Conservation (phyloP, 2,797 vertebrate genomes). For the Hirundo rustica region DNA sequence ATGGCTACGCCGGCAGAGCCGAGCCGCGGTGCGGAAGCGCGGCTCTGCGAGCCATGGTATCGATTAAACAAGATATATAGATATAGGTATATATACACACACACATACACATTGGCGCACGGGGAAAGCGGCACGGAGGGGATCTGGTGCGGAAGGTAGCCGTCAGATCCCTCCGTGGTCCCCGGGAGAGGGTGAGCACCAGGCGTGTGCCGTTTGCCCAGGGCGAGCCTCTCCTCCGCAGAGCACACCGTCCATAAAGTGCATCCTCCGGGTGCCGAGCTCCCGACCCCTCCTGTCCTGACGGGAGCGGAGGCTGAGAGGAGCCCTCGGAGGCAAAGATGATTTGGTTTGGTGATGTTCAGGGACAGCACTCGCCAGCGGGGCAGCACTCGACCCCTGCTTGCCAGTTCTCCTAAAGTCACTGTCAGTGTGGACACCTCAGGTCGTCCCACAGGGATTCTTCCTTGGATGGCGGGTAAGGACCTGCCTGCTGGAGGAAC, state of each 20-base stretch:
- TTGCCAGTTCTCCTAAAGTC: not conserved
- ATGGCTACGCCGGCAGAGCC: constrained; percentile 74
- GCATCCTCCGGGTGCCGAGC: not conserved
- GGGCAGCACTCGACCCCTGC: not conserved
- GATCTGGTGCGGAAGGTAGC: not conserved
- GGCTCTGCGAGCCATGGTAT: constrained; percentile 68
- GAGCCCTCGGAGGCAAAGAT: not conserved
- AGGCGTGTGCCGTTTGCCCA: not conserved
- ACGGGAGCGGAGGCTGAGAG: not conserved
- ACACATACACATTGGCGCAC: not conserved
- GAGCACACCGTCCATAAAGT: not conserved
- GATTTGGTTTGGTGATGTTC: not conserved
- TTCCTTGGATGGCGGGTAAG: not conserved
- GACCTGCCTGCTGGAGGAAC: not conserved
- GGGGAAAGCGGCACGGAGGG: not conserved
- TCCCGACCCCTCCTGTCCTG: not conserved
- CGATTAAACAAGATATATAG: constrained; percentile 40
- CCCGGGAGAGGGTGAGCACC: not conserved
- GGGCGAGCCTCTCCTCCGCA: not conserved
- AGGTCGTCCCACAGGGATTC: not conserved
- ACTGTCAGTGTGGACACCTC: not conserved
- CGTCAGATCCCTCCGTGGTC: not conserved
- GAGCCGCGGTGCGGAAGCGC: constrained; percentile 60
- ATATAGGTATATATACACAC: not conserved
- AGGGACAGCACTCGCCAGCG: not conserved